Percentiles rank a stretch among this genome's conserved stretches.
phyloP scores from a whole-genome alignment of 2,113 vertebrate genomes.

The Ailurus styani region DNA sequence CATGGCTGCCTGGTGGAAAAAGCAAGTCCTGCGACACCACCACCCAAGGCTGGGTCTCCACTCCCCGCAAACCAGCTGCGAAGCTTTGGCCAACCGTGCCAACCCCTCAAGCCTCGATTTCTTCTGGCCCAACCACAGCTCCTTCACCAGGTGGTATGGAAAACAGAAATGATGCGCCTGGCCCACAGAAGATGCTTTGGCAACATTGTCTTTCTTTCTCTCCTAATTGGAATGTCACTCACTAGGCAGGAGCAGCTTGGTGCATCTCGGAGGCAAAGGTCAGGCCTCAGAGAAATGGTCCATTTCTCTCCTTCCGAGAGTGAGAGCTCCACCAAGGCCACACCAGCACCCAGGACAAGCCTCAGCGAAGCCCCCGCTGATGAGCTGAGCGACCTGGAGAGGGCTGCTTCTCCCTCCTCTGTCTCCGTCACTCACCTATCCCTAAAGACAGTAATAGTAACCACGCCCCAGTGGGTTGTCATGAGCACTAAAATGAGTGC shows the following conservation, averaged over 20 bases:
- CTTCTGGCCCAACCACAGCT: not conserved
- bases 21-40: not conserved
- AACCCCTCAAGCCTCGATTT: rapidly evolving
- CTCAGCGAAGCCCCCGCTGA: rapidly evolving
- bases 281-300: not conserved
- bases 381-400: rapidly evolving
- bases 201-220: rapidly evolving
- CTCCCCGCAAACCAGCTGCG: not conserved
- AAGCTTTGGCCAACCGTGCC: not conserved
- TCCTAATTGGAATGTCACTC: not conserved
- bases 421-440: no score
- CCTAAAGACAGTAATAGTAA: not conserved
- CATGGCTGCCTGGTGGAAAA: not conserved
- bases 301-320: not conserved
- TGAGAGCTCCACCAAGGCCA: not conserved
- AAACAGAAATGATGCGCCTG: rapidly evolving
- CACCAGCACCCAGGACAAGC: rapidly evolving
- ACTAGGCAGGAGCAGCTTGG: not conserved
- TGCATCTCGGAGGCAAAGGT: not conserved
- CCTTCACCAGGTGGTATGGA: rapidly evolving
- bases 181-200: rapidly evolving
- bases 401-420: no score
- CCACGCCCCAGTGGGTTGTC: not conserved
- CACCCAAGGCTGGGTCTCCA: not conserved
- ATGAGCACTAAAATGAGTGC: not conserved